Conservation (phyloP, 2,888 invertebrate genomes). For the Drosophila conformis region DNA sequence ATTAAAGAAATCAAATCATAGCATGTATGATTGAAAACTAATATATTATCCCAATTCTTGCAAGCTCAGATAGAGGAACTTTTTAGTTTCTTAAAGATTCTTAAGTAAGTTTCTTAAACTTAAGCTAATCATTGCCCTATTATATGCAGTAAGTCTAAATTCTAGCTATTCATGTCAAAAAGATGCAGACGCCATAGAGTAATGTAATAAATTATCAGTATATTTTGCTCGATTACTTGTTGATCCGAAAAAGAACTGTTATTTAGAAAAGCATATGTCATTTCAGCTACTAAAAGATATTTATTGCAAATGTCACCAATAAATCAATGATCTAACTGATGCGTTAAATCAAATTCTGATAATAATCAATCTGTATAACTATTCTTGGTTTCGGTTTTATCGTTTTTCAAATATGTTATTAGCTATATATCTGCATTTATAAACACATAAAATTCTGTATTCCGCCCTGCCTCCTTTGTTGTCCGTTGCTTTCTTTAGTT, state of each 20-base stretch:
- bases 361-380: background rate
- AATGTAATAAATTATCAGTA: background rate
- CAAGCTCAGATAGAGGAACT: no score
- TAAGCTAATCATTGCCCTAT: background rate
- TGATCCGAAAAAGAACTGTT: background rate
- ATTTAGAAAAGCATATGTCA: background rate
- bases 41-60: no score
- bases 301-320: background rate
- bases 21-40: background rate
- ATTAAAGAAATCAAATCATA: background rate
- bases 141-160: background rate
- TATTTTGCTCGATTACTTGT: background rate
- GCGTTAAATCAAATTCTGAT: background rate
- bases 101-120: background rate
- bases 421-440: background rate
- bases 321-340: background rate
- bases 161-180: background rate
- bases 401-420: background rate
- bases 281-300: background rate
- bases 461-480: background rate
- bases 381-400: background rate
- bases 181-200: background rate
- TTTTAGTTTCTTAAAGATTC: background rate
- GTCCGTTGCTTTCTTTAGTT: background rate
- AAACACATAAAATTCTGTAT: background rate